Conservation (phyloP, 2,113 vertebrate genomes). For the Ophthalmolycus amberensis region DNA sequence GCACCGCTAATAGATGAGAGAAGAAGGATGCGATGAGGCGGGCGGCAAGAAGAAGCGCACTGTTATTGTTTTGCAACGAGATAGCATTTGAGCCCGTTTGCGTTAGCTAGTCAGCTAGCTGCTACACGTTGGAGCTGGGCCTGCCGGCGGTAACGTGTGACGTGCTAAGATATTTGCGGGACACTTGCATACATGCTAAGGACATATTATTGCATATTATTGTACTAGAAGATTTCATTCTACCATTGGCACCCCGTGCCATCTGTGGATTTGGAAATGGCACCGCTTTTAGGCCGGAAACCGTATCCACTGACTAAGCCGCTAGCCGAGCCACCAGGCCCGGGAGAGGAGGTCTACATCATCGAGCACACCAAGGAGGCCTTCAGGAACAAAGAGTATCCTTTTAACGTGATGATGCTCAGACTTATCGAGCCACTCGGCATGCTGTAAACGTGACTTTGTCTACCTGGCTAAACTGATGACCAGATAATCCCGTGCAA, state of each 20-base stretch:
- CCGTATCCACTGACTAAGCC: conserved; percentile 93
- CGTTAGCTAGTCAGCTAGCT: conserved; percentile 64
- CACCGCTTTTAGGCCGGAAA: conserved; percentile 95
- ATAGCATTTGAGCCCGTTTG: conserved; percentile 60
- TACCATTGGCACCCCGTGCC: conserved; percentile 43
- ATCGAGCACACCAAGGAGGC: conserved; percentile 95
- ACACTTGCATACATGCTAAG: conserved; percentile 67
- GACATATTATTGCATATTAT: conserved; percentile 6
- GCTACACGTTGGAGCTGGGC: conserved; percentile 76
- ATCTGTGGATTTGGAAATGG: conserved; percentile 84
- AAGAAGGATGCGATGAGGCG: conserved; percentile 70
- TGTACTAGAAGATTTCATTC: conserved; percentile 26
- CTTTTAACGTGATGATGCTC: conserved; percentile 75
- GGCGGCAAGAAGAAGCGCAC: conserved; percentile 45
- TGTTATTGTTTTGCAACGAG: conserved; percentile 81
- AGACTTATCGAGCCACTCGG: conserved; percentile 11
- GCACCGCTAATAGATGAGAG: conserved; percentile 3
- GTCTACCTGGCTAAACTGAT: rapidly evolving
- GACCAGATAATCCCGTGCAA: no score
- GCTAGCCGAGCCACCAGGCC: conserved; percentile 86
- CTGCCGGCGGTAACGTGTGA: conserved; percentile 71
- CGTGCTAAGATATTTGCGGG: conserved; percentile 38
- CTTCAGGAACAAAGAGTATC: conserved; percentile 98
- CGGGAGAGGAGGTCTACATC: conserved; percentile 88
- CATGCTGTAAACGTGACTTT: not conserved